A percentile compares a stretch with the other conserved stretches of the same genome.
These are phyloP conservation scores for Tolmerus cingulatus DNA, from an alignment of 2,888 invertebrate species.

Conservation along the genomic window DNA sequence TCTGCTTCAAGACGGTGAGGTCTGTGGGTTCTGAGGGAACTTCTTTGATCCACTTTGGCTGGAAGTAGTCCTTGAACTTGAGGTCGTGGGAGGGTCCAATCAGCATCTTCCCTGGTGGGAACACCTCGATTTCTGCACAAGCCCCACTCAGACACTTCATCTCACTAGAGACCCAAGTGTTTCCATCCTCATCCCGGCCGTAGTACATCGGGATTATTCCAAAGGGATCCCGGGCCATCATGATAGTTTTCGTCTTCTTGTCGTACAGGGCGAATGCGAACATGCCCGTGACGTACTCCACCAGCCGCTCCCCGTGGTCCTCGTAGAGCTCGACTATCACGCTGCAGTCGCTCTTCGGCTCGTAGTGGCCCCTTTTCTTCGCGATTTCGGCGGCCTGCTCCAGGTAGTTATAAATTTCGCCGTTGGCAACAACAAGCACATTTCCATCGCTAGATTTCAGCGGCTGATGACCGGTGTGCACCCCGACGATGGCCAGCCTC, in stretches of 20 bases:
- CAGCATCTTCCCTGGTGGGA: conserved; percentile 58
- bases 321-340: conserved; percentile 61
- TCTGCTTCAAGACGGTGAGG: conserved; percentile 54
- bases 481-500: conserved; percentile 58
- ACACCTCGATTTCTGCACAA: conserved; percentile 57
- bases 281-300: conserved; percentile 61
- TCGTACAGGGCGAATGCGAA: conserved; percentile 61
- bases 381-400: conserved; percentile 58
- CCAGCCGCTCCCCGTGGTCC: conserved; percentile 56
- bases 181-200: conserved; percentile 58
- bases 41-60: conserved; percentile 55
- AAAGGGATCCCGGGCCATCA: conserved; percentile 61
- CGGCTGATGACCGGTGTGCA: conserved; percentile 60
- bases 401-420: conserved; percentile 62
- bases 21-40: conserved; percentile 55
- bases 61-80: conserved; percentile 54
- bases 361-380: conserved; percentile 55
- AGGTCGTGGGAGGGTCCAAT: conserved; percentile 56
- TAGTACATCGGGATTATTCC: conserved; percentile 63
- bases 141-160: conserved; percentile 60
- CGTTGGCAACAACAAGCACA: conserved; percentile 60
- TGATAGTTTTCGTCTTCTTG: conserved; percentile 54
- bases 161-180: conserved; percentile 62
- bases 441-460: conserved; percentile 56
- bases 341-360: conserved; percentile 61